A percentile compares a stretch with the other conserved stretches of the same genome.
phyloP scores from a whole-genome alignment of 2,113 vertebrate species.

The Antechinus flavipes region DNA sequence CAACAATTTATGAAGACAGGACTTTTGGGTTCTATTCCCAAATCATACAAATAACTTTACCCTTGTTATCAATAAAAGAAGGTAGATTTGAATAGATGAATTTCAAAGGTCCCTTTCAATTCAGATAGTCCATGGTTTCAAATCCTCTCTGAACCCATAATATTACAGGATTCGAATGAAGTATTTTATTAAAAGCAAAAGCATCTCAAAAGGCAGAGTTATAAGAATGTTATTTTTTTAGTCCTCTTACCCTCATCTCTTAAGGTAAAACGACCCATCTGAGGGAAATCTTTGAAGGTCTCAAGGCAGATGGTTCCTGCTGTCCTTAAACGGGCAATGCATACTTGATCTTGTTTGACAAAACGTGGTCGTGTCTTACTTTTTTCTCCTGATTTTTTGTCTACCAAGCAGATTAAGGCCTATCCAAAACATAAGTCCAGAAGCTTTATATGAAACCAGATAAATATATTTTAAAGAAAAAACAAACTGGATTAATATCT shows the following conservation, averaged over 20 bases:
- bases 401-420: constrained; percentile 99
- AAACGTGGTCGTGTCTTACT: constrained; percentile 98
- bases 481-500: neutral
- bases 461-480: neutral
- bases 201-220: neutral
- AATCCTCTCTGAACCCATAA: neutral
- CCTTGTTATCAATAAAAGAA: neutral
- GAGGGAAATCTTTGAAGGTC: constrained; percentile 99
- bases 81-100: neutral
- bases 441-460: constrained; percentile 38
- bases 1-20: neutral
- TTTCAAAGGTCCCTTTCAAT: neutral
- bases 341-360: constrained; percentile 99
- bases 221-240: neutral
- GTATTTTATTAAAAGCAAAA: constrained; percentile 11
- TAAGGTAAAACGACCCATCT: constrained; percentile 99
- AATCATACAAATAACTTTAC: neutral
- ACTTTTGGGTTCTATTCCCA: neutral
- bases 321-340: constrained; percentile 95
- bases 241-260: constrained; percentile 94
- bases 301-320: constrained; percentile 99
- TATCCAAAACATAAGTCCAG: constrained; percentile 73
- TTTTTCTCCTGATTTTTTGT: constrained; percentile 99
- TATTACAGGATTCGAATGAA: neutral
- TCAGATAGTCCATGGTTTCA: neutral